A percentile compares a stretch with the other conserved stretches of the same genome.
Evolutionary conservation across 2,113 vertebrate genomes (phyloP).

Genomic region (pig (Sus scrofa)): T2T-Sscrofa CM000812.6:145142001-145142500

Average conservation of each 20-base stretch:
- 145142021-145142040: background rate
- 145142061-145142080: background rate
- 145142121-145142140: background rate
- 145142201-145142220: background rate
- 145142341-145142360: background rate
- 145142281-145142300: background rate
- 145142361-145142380: background rate
- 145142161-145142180: background rate
- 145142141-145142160: no score
- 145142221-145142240: background rate
- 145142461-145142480: conserved; percentile 32
- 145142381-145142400: conserved; percentile 10
- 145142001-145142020: background rate
- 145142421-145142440: conserved; percentile 34
- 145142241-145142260: background rate
- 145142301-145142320: background rate
- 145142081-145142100: background rate
- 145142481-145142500: background rate
- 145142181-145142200: background rate
- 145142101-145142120: background rate
- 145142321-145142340: background rate
- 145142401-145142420: background rate
- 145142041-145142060: background rate
- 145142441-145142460: background rate
- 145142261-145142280: background rate